phyloP scores from a whole-genome alignment of 2,888 invertebrate species.

The Tromatobia lineatoria region DNA sequence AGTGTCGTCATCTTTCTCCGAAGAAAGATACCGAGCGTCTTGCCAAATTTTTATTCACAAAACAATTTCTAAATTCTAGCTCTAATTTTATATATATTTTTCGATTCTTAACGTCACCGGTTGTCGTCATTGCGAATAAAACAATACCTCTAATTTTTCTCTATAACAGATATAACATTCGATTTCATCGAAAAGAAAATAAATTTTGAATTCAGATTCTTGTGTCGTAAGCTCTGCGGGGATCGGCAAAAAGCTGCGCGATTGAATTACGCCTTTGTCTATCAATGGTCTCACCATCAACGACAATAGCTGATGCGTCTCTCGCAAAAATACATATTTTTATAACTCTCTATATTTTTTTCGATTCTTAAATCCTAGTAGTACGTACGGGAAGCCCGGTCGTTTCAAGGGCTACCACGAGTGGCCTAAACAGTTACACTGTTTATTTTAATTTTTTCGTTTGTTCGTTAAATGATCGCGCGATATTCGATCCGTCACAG shows the following conservation, averaged over 20 bases:
- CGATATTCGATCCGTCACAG: conserved; percentile 60
- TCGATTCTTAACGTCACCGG: conserved; percentile 58
- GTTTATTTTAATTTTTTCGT: conserved; percentile 20
- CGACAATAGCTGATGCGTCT: conserved; percentile 36
- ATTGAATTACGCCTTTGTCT: conserved; percentile 44
- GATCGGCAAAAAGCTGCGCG: conserved; percentile 63
- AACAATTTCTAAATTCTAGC: conserved; percentile 64
- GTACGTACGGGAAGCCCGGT: conserved; percentile 63
- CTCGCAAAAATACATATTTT: conserved; percentile 38
- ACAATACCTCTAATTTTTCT: conserved; percentile 38
- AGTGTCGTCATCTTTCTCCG: conserved; percentile 38
- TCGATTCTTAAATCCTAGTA: conserved; percentile 61
- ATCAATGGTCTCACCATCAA: conserved; percentile 54
- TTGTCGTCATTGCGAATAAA: conserved; percentile 64
- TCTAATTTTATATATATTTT: conserved; percentile 34
- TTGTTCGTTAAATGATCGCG: conserved; percentile 17
- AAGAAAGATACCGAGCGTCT: conserved; percentile 36
- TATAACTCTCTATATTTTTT: conserved; percentile 31
- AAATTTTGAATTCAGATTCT: conserved; percentile 35
- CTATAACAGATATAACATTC: conserved; percentile 44
- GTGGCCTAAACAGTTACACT: conserved; percentile 26
- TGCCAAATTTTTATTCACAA: conserved; percentile 36
- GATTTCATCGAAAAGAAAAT: conserved; percentile 64
- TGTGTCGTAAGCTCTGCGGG: conserved; percentile 53
- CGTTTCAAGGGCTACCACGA: conserved; percentile 56